Evolutionary conservation across 2,888 invertebrate species (phyloP).

Genomic region (Drosophila robusta): DNA sequence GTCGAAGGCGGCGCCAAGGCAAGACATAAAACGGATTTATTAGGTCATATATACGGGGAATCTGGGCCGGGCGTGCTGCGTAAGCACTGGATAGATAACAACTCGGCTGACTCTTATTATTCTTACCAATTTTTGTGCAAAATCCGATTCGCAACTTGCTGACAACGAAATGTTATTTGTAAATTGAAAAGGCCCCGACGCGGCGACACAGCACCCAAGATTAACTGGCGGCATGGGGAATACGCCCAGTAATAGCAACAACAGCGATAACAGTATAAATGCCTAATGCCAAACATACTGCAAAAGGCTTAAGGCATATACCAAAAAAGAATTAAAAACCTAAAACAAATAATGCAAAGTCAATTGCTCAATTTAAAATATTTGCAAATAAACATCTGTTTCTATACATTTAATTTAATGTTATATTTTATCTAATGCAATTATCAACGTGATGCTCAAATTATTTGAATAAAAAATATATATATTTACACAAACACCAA

Average conservation of each 20-base stretch:
- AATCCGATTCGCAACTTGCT: constrained; percentile 60
- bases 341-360: neutral
- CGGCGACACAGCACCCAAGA: constrained; percentile 13
- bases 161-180: constrained; percentile 65
- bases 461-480: too few relatives aligned
- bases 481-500: too few relatives aligned
- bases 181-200: constrained; percentile 55
- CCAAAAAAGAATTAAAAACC: neutral
- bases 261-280: neutral
- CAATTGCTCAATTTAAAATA: neutral
- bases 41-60: constrained; percentile 63
- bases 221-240: constrained; percentile 21
- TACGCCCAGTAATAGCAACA: neutral
- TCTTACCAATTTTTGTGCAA: constrained; percentile 57
- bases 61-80: constrained; percentile 45
- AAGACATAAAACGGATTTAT: constrained; percentile 77
- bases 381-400: neutral
- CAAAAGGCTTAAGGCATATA: neutral
- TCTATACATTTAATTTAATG: too few relatives aligned
- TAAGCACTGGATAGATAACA: constrained; percentile 60
- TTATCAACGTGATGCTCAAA: too few relatives aligned
- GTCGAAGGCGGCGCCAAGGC: constrained; percentile 72
- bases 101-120: constrained; percentile 48
- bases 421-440: too few relatives aligned
- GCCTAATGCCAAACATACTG: neutral